These are phyloP conservation scores for Drosophila prostipennis DNA, from an alignment of 2,888 invertebrate species.

Conservation along the genomic window DNA sequence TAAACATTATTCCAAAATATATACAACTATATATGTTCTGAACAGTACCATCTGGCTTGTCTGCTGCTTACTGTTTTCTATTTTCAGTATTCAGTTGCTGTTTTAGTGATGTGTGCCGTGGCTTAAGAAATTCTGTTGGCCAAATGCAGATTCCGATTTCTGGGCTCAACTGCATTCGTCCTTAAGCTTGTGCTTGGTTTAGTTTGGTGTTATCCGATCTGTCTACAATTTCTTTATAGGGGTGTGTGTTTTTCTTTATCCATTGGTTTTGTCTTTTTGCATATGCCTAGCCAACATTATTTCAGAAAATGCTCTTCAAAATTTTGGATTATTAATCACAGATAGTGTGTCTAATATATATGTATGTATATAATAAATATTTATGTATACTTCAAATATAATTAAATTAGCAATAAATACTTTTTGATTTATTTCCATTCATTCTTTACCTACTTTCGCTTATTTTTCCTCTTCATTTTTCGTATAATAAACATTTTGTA, in stretches of 20 bases:
- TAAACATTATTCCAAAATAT: slow-evolving; percentile 81
- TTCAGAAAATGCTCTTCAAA: slow-evolving; percentile 85
- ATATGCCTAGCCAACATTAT: slow-evolving; percentile 74
- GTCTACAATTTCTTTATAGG: slow-evolving; percentile 63
- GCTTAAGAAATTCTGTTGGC: slow-evolving; percentile 42
- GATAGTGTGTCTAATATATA: slow-evolving; percentile 84
- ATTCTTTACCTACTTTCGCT: slow-evolving; percentile 13
- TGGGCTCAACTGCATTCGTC: slow-evolving; percentile 14
- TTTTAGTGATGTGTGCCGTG: slow-evolving; percentile 62
- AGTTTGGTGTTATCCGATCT: slow-evolving; percentile 67
- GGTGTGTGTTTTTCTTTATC: slow-evolving; percentile 48
- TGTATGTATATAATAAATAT: slow-evolving; percentile 78
- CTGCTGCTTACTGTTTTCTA: slow-evolving; percentile 17
- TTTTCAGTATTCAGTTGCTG: slow-evolving; percentile 10
- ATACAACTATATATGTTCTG: slow-evolving; percentile 69
- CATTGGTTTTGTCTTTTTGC: slow-evolving; percentile 58
- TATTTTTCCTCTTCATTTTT: slow-evolving; percentile 10
- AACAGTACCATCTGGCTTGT: slow-evolving; percentile 45
- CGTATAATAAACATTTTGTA: slow-evolving; percentile 57
- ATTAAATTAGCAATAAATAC: slow-evolving; percentile 81
- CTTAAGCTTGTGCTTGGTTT: slow-evolving; percentile 29
- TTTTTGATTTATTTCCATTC: slow-evolving; percentile 54
- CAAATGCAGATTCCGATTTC: slow-evolving; percentile 19
- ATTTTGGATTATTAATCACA: slow-evolving; percentile 85
- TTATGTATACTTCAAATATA: slow-evolving; percentile 79